Evolutionary conservation across 2,113 vertebrate genomes (phyloP).

Genomic region (Cercocebus atys): DNA sequence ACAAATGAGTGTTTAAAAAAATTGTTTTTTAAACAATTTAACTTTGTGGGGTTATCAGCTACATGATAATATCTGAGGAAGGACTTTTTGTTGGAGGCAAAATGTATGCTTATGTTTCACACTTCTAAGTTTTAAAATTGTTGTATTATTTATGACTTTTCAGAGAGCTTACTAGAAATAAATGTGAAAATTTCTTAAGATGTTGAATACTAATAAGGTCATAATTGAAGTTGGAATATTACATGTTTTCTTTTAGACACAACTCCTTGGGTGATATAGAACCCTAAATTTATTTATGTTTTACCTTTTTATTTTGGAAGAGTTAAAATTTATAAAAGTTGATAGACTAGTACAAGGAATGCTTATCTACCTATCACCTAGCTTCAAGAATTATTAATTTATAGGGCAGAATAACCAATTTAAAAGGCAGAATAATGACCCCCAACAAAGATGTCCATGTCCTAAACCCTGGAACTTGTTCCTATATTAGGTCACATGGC

Average conservation of each 20-base stretch:
- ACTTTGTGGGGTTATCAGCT: too few relatives aligned
- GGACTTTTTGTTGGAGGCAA: conserved; percentile 37
- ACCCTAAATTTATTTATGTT: conserved; percentile 32
- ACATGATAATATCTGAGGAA: conserved; percentile 13
- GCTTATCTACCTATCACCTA: background rate
- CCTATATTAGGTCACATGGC: background rate
- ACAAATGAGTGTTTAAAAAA: background rate
- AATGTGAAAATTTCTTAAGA: conserved; percentile 48
- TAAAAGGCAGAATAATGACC: too few relatives aligned
- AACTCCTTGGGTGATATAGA: conserved; percentile 40
- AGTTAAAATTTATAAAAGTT: conserved; percentile 39
- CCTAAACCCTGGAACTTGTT: background rate
- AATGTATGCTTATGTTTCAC: conserved; percentile 41
- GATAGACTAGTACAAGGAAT: background rate
- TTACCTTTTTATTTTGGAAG: conserved; percentile 16
- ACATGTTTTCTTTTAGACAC: background rate
- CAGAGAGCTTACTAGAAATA: conserved; percentile 43
- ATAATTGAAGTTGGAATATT: conserved; percentile 49
- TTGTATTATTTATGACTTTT: conserved; percentile 53
- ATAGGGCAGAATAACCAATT: background rate
- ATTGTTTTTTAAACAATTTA: background rate
- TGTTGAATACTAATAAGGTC: conserved; percentile 24
- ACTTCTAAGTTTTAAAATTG: conserved; percentile 37
- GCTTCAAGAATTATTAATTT: conserved; percentile 21
- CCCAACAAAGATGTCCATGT: background rate